Percentiles rank a stretch among this genome's conserved stretches.
phyloP scores from a whole-genome alignment of 2,113 vertebrate species.

The Peromyscus polionotus region DNA sequence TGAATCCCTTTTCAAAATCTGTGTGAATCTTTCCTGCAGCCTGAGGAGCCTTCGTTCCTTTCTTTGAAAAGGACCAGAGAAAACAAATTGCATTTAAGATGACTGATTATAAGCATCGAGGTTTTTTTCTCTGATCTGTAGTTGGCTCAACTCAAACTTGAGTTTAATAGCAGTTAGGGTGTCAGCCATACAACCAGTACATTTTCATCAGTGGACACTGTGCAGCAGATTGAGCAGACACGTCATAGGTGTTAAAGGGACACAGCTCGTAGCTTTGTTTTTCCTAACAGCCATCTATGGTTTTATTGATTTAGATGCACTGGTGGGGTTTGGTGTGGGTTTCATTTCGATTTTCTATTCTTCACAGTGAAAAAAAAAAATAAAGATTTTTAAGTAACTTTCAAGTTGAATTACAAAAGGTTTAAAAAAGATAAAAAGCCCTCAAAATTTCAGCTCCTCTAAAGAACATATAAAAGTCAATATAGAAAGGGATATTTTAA shows the following conservation, averaged over 20 bases:
- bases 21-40: constrained; percentile 96
- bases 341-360: constrained; percentile 89
- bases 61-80: constrained; percentile 91
- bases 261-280: constrained; percentile 84
- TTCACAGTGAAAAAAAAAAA: constrained; percentile 78
- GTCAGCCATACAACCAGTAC: constrained; percentile 73
- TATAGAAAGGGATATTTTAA: constrained; percentile 82
- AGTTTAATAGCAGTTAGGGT: constrained; percentile 77
- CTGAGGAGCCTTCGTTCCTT: constrained; percentile 96
- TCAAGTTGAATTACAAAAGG: constrained; percentile 87
- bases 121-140: constrained; percentile 88
- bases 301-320: constrained; percentile 94
- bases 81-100: constrained; percentile 94
- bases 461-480: constrained; percentile 73
- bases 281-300: constrained; percentile 87
- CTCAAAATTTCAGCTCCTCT: constrained; percentile 78
- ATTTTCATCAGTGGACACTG: constrained; percentile 85
- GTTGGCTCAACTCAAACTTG: constrained; percentile 86
- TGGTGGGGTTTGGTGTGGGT: constrained; percentile 89
- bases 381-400: constrained; percentile 87
- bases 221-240: constrained; percentile 87
- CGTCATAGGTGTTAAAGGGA: constrained; percentile 87
- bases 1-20: constrained; percentile 97
- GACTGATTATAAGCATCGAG: constrained; percentile 89
- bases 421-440: constrained; percentile 79